These are phyloP conservation scores for Danionella cerebrum DNA, from an alignment of 2,113 vertebrate species.

Conservation along the genomic window DNA sequence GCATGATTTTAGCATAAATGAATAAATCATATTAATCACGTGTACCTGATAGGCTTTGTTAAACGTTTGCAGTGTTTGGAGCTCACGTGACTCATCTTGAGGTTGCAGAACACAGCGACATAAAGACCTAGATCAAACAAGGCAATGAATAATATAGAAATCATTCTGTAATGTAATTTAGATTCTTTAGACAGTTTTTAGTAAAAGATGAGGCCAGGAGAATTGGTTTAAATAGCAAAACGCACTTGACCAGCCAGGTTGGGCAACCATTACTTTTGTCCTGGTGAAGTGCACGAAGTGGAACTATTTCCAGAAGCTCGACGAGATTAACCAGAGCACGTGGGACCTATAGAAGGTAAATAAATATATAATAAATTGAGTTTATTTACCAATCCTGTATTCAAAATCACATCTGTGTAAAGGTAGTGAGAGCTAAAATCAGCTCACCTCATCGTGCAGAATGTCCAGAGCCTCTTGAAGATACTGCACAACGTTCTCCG, in stretches of 20 bases:
- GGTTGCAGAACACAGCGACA: conserved; percentile 75
- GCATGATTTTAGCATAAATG: not conserved
- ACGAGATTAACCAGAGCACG: conserved; percentile 81
- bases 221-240: not conserved
- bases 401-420: too few relatives aligned
- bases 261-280: conserved; percentile 66
- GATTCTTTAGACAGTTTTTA: too few relatives aligned
- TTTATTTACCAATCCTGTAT: too few relatives aligned
- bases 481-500: conserved; percentile 63
- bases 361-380: too few relatives aligned
- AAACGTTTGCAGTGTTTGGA: conserved; percentile 55
- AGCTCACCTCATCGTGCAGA: conserved; percentile 72
- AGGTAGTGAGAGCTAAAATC: not conserved
- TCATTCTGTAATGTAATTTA: too few relatives aligned
- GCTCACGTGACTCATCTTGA: conserved; percentile 63
- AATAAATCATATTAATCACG: not conserved
- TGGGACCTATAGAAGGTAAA: conserved; percentile 79
- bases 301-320: conserved; percentile 61
- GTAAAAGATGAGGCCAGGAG: not conserved
- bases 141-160: not conserved
- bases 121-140: conserved; percentile 57
- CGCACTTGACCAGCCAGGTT: conserved; percentile 59
- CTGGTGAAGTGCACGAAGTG: conserved; percentile 70
- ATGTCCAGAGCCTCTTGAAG: conserved; percentile 79
- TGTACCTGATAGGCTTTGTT: conserved; percentile 75